A percentile compares a stretch with the other conserved stretches of the same genome.
These are phyloP conservation scores for Lucilia cuprina DNA, from an alignment of 1,140 invertebrate species.

Conservation along the genomic window DNA sequence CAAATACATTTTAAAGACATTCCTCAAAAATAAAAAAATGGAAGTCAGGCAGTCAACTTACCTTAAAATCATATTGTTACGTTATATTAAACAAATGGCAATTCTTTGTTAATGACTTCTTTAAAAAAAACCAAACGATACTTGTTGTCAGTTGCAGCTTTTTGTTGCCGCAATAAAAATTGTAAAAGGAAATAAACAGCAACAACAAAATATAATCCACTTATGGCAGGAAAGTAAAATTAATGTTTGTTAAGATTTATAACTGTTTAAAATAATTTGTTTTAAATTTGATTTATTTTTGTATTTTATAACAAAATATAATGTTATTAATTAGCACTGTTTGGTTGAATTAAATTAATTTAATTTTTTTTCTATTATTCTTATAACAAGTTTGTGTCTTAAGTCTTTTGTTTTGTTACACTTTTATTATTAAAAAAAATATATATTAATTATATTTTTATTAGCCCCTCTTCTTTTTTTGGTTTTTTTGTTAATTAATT, in stretches of 20 bases:
- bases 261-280: too few species aligned
- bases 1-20: background rate
- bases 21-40: too few species aligned
- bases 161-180: background rate
- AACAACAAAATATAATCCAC: conserved; percentile 13
- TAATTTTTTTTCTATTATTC: background rate
- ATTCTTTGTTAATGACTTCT: conserved; percentile 26
- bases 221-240: background rate
- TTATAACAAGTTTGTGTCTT: conserved; percentile 21
- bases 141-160: background rate
- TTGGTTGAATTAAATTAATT: background rate
- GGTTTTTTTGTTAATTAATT: conserved; percentile 36
- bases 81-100: conserved; percentile 25
- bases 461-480: background rate
- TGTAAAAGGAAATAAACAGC: conserved; percentile 23
- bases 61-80: conserved; percentile 33
- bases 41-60: background rate
- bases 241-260: too few species aligned
- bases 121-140: background rate
- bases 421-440: too few species aligned
- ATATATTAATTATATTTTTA: background rate
- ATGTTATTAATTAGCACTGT: conserved; percentile 24
- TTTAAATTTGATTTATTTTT: background rate
- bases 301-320: background rate
- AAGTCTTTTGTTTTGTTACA: conserved; percentile 30